Evolutionary conservation across 2,113 vertebrate species (phyloP), one percentile per base, ranked within the genome.

Genomic region (Colinus virginianus): DNA sequence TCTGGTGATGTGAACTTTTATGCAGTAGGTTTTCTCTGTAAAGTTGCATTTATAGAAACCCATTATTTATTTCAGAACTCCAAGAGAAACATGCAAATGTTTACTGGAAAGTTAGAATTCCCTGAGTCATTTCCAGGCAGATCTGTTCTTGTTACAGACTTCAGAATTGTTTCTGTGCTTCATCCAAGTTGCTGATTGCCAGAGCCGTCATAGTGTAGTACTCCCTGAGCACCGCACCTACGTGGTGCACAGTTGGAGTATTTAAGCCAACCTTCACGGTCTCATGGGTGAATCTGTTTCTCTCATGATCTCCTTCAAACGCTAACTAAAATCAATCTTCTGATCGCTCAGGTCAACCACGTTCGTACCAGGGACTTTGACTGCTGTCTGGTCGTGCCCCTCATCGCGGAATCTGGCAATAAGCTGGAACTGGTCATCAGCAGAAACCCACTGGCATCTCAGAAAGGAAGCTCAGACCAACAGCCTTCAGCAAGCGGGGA

Each of bases 281-380:
- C 36, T n/a, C 15, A 23, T 30, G 32, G 43, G 42, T 48, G 28
- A 45, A 32, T 20, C 38, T 28, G 7, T 16, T 78, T 87, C 40
- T 56, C 9, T 61, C 36, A 46, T 43, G 26, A 46, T 23, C 20
- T 42, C 22, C 3, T 13, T 36, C 4, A 28, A 62, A 28, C 0
- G 0, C 1, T 64, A 55, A 87, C 23, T 56, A 71, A 75, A 81
- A 6, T 23, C 22, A 4, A 10, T 63, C 43, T 90, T 93, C 89
- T 86, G 13, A 78, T 68, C 13, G 1, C 93, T 72, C 89, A 99
- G 99, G 98, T 99, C 13, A 99, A 99, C 93, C 99, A 99, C 1
- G 98, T 99, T 28, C 98, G 99, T 83, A 99, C 99, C n/a, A 98
- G 99, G 92, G 99, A 99, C 98, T 99, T 99, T 59, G 99, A 99